Base-by-base conservation (phyloP, 2,113 vertebrate species). In the Syrmaticus mikado region DNA sequence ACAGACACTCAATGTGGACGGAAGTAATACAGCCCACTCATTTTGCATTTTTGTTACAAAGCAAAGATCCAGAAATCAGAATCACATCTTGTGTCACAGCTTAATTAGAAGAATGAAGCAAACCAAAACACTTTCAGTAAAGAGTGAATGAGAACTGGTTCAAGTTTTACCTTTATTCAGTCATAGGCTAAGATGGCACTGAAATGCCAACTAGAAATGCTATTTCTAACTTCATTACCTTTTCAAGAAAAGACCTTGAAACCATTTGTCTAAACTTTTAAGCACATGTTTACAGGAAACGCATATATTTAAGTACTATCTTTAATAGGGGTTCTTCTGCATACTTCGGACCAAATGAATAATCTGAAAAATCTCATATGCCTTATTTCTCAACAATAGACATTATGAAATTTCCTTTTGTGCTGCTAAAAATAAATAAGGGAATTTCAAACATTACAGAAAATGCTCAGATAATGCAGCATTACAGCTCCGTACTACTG, bases 61-160 rank as follows among this genome's bases (percentile, higher is more conserved):
- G 20, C 5, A 46, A 48, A n/a, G 32, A 38, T 48, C 70, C 28
- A 65, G 41, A n/a, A 34, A 46, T 21, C 61, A 74, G 64, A 75
- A 92, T 60, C 57, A 40, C 20, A 36, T 38, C 28, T 77, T 38
- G 12, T 43, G 34, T 53, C 46, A 77, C 22, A 55, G 27, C 41
- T 67, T 90, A 77, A 83, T 67, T 88, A 85, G 58, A 74, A 68
- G 88, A 75, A 81, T 50, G 14, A 83, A 74, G 92, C 50, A 41
- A 85, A 85, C 72, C 24, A 85, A 46, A 87, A 34, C 50, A 70
- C 16, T 36, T 81, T 67, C 43, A n/a, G 21, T 7, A 85, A 10
- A 50, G 34, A 93, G 41, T 41, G 36, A 91, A 76, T 62, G 34
- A 60, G 36, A 85, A 64, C 18, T 8, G 30, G 43, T n/a, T 84